Percentiles rank a stretch among this genome's conserved stretches.
Evolutionary conservation across 2,888 invertebrate genomes (phyloP).

Genomic region (Nudaria mundana): DNA sequence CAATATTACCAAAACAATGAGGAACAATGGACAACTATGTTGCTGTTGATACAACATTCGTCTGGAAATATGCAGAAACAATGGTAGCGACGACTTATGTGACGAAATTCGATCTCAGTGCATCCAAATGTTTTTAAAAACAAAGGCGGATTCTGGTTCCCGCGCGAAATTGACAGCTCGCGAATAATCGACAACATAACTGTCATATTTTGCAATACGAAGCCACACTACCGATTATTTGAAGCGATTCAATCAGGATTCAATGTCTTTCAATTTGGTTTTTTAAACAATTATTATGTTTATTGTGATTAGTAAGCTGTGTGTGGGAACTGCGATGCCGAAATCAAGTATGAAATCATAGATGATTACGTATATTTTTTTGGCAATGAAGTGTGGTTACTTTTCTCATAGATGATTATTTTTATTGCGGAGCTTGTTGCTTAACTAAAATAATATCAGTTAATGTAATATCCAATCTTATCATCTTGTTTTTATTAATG

Average conservation of each 20-base stretch:
- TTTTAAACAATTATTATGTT: constrained; percentile 14
- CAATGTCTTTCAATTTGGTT: constrained; percentile 5
- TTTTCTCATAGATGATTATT: too few relatives aligned
- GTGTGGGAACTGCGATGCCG: too few relatives aligned
- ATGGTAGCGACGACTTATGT: constrained; percentile 46
- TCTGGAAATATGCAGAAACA: constrained; percentile 46
- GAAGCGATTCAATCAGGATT: too few relatives aligned
- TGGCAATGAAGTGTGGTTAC: too few relatives aligned
- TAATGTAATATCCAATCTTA: too few relatives aligned
- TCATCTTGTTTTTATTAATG: too few relatives aligned
- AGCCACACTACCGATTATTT: constrained; percentile 22
- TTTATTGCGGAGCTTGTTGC: too few relatives aligned
- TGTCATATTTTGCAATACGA: constrained; percentile 34
- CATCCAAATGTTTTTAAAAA: constrained; percentile 44
- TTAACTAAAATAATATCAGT: too few relatives aligned
- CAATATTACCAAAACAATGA: constrained; percentile 36
- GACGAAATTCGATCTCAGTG: constrained; percentile 57
- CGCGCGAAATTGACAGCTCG: constrained; percentile 38
- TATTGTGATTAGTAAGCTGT: too few relatives aligned
- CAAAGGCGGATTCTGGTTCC: constrained; percentile 45
- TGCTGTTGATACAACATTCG: constrained; percentile 47
- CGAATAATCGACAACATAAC: constrained; percentile 38
- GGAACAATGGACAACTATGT: constrained; percentile 44
- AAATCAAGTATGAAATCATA: too few relatives aligned
- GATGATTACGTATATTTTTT: too few relatives aligned